Evolutionary conservation across 2,888 invertebrate genomes (phyloP).

Genomic region (Orthosia incerta): DNA sequence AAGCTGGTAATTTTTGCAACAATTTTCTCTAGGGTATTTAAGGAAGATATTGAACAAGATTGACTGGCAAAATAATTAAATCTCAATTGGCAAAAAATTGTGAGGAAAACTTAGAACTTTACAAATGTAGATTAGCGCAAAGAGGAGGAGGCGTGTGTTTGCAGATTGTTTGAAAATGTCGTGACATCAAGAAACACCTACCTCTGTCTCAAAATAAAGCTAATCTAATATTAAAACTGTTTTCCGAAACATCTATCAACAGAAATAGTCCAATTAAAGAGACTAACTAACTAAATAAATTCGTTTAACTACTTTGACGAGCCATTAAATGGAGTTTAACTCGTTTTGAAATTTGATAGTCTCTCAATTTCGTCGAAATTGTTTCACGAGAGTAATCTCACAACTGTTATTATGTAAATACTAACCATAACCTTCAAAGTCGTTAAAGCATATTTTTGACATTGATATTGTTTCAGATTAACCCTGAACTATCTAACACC

Average conservation of each 20-base stretch:
- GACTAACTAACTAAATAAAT: slow-evolving; percentile 48
- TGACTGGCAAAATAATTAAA: background rate
- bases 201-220: background rate
- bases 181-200: background rate
- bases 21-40: background rate
- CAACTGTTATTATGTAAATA: slow-evolving; percentile 67
- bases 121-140: background rate
- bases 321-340: slow-evolving; percentile 45
- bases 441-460: slow-evolving; percentile 12
- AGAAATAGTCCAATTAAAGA: slow-evolving; percentile 23
- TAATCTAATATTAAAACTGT: background rate
- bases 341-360: slow-evolving; percentile 54
- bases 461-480: background rate
- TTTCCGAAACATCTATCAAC: background rate
- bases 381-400: slow-evolving; percentile 67
- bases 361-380: slow-evolving; percentile 66
- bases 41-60: background rate
- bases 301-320: slow-evolving; percentile 47
- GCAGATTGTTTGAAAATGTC: background rate
- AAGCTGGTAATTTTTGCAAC: background rate
- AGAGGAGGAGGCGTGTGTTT: background rate
- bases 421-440: slow-evolving; percentile 26
- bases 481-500: no score
- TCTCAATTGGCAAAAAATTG: no score
- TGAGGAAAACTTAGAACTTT: background rate